A percentile compares a stretch with the other conserved stretches of the same genome.
phyloP scores from a whole-genome alignment of 2,888 invertebrate genomes.

The Glomeris marginata region DNA sequence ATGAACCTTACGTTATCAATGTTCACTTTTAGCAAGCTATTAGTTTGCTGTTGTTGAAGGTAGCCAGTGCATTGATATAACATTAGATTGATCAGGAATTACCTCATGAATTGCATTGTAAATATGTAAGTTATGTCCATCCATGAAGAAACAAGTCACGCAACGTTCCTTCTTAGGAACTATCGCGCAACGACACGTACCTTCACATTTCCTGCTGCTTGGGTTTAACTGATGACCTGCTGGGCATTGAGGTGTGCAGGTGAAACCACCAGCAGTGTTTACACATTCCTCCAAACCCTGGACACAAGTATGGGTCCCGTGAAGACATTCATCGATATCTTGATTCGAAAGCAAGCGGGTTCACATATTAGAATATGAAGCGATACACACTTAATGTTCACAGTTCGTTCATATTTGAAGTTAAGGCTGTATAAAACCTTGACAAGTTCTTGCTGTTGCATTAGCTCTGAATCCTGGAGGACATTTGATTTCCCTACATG shows the following conservation, averaged over 20 bases:
- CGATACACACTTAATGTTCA: too few species aligned
- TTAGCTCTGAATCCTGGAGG: constrained; percentile 15
- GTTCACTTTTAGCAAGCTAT: too few species aligned
- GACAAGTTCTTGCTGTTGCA: constrained; percentile 12
- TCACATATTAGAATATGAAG: too few species aligned
- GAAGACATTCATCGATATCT: constrained; percentile 13
- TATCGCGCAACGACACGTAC: background rate
- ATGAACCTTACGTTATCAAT: too few species aligned
- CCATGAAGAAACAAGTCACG: background rate
- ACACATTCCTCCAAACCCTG: constrained; percentile 29
- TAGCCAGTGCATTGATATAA: too few species aligned
- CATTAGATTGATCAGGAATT: too few species aligned
- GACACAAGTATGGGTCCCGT: constrained; percentile 25
- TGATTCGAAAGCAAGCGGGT: background rate
- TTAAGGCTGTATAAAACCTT: too few species aligned
- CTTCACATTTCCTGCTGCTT: constrained; percentile 4
- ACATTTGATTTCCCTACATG: constrained; percentile 13
- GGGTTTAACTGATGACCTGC: constrained; percentile 18
- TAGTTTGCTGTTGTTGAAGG: too few species aligned
- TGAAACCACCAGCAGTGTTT: constrained; percentile 30
- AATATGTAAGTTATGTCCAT: background rate
- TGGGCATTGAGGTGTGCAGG: constrained; percentile 25
- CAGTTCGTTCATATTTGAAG: too few species aligned
- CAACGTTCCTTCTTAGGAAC: too few species aligned
- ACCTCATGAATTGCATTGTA: too few species aligned